Percentiles rank a stretch among this genome's conserved stretches.
phyloP scores from a whole-genome alignment of 2,888 invertebrate species.

The Vannuccia rotundouncinata region DNA sequence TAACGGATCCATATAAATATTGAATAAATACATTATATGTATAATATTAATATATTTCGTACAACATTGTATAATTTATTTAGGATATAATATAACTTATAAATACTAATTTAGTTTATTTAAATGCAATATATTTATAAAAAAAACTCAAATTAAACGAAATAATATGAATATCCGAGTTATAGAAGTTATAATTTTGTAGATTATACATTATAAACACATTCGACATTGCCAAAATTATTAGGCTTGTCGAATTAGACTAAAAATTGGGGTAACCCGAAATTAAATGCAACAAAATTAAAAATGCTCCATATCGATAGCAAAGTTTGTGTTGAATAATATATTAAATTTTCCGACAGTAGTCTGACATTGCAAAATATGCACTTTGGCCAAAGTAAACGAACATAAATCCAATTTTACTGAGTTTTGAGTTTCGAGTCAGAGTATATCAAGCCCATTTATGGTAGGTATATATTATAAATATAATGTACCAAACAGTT shows the following conservation, averaged over 20 bases:
- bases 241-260: background rate
- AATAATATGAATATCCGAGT: too few relatives aligned
- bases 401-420: background rate
- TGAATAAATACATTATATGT: too few relatives aligned
- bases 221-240: too few relatives aligned
- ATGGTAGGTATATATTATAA: constrained; percentile 8
- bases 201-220: too few relatives aligned
- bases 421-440: constrained; percentile 3
- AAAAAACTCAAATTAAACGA: too few relatives aligned
- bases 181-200: too few relatives aligned
- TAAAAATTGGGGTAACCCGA: constrained; percentile 10
- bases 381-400: background rate
- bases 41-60: too few relatives aligned
- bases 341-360: constrained; percentile 21
- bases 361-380: constrained; percentile 15
- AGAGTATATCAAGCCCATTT: background rate
- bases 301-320: background rate
- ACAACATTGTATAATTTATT: too few relatives aligned
- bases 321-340: background rate
- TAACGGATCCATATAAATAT: too few relatives aligned
- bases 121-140: too few relatives aligned
- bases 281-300: constrained; percentile 10
- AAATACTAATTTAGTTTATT: too few relatives aligned
- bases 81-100: too few relatives aligned
- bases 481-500: constrained; percentile 11